Evolutionary conservation across 2,113 vertebrate genomes (phyloP).

Genomic region (Sminthopsis crassicaudata): DNA sequence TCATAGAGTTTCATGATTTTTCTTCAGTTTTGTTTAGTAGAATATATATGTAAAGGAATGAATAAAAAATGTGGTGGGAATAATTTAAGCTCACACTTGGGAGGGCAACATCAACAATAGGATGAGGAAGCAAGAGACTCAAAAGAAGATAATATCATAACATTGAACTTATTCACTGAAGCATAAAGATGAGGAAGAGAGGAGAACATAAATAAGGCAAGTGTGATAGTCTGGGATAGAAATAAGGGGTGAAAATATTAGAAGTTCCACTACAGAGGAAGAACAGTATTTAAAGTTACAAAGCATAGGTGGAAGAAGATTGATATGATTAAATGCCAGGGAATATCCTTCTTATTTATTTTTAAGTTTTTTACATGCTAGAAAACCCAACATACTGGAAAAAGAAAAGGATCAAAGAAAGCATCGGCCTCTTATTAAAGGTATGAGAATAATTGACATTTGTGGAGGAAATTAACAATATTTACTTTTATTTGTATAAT

Average conservation of each 20-base stretch:
- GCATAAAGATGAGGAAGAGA: background rate
- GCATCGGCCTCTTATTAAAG: background rate
- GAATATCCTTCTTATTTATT: background rate
- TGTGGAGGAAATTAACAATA: background rate
- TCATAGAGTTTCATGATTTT: background rate
- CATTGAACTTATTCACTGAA: background rate
- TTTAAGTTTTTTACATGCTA: background rate
- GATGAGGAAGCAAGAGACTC: background rate
- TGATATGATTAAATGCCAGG: background rate
- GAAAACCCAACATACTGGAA: background rate
- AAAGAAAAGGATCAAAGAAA: background rate
- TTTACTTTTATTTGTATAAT: background rate
- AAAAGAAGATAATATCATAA: background rate
- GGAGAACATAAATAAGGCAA: too few species aligned
- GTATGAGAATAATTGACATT: background rate
- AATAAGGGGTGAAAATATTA: background rate
- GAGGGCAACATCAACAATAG: background rate
- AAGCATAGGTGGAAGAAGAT: background rate
- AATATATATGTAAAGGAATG: background rate
- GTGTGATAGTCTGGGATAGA: background rate
- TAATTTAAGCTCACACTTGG: background rate
- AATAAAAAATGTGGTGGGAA: background rate
- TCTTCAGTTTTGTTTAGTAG: background rate
- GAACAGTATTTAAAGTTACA: background rate
- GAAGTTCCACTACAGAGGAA: background rate